A percentile compares a stretch with the other conserved stretches of the same genome.
phyloP scores from a whole-genome alignment of 1,140 invertebrate species.

The Bradynema listronoti region DNA sequence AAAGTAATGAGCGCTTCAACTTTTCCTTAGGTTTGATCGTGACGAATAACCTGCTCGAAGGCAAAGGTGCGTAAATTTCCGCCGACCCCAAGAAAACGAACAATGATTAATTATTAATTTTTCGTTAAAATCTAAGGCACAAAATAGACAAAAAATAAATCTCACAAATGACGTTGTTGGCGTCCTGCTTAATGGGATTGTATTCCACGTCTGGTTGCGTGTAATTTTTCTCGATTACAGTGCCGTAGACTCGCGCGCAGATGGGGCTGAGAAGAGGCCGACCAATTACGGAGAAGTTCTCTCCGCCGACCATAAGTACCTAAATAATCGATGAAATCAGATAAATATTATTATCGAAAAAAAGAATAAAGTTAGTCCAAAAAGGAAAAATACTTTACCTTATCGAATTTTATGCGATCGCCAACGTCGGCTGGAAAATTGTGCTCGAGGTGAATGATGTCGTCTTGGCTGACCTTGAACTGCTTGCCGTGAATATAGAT shows the following conservation, averaged over 20 bases:
- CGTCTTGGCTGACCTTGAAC: slow-evolving; percentile 52
- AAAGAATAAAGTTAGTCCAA: neutral
- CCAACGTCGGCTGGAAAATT: slow-evolving; percentile 48
- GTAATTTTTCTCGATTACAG: slow-evolving; percentile 49
- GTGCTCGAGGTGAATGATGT: slow-evolving; percentile 50
- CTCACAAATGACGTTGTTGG: slow-evolving; percentile 14
- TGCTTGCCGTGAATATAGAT: slow-evolving; percentile 46
- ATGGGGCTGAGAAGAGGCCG: slow-evolving; percentile 42
- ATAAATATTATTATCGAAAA: slow-evolving; percentile 10
- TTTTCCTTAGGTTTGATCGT: neutral
- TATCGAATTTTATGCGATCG: slow-evolving; percentile 53
- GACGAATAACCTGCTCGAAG: neutral
- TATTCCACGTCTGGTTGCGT: slow-evolving; percentile 43
- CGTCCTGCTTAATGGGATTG: slow-evolving; percentile 4
- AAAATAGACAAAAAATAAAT: neutral
- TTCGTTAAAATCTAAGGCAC: neutral
- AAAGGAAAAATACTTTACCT: slow-evolving; percentile 21
- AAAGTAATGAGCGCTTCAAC: neutral
- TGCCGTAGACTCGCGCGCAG: slow-evolving; percentile 41
- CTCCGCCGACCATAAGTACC: slow-evolving; percentile 50
- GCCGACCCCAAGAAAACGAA: neutral
- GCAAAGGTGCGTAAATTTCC: slow-evolving; percentile 16
- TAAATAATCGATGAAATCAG: slow-evolving; percentile 22
- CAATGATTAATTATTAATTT: neutral
- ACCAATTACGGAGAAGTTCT: slow-evolving; percentile 49